These are phyloP conservation scores for Dipodomys ordii DNA, from an alignment of 2,113 vertebrate species.

Conservation along the genomic window DNA sequence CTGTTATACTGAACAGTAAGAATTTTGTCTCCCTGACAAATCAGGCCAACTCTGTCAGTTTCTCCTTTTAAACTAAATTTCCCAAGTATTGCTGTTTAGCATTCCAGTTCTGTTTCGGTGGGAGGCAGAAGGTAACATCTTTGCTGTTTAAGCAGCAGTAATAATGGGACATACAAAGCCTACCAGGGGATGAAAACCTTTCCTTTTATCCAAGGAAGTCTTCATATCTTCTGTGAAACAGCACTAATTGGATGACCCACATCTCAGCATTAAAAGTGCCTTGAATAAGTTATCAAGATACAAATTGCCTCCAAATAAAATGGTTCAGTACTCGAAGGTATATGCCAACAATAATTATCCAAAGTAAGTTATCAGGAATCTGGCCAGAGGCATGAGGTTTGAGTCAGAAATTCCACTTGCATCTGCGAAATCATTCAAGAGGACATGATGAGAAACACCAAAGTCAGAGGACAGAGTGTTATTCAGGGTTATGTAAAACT, in stretches of 20 bases:
- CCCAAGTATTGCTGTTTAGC: not conserved
- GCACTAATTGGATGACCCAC: not conserved
- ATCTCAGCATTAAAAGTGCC: not conserved
- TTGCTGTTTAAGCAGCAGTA: not conserved
- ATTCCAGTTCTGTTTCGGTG: not conserved
- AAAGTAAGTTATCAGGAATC: not conserved
- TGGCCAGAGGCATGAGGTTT: not conserved
- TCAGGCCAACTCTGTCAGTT: not conserved
- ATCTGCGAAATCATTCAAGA: not conserved
- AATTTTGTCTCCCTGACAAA: not conserved
- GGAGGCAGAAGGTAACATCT: not conserved
- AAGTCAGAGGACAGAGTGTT: not conserved
- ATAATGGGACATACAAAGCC: not conserved
- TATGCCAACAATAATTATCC: not conserved
- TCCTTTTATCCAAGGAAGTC: not conserved
- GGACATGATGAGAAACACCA: not conserved
- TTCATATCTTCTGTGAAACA: conserved; percentile 50
- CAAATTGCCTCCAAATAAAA: conserved; percentile 3
- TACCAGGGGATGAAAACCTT: not conserved
- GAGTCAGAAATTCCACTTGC: not conserved
- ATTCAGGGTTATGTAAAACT: not conserved
- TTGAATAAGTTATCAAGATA: not conserved
- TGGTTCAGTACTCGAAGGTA: not conserved
- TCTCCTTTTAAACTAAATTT: not conserved
- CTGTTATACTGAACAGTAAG: not conserved